Percentiles rank a stretch among this genome's conserved stretches.
These are phyloP conservation scores for Oscheius sp. DNA, from an alignment of 2,888 invertebrate species.

Conservation along the genomic window DNA sequence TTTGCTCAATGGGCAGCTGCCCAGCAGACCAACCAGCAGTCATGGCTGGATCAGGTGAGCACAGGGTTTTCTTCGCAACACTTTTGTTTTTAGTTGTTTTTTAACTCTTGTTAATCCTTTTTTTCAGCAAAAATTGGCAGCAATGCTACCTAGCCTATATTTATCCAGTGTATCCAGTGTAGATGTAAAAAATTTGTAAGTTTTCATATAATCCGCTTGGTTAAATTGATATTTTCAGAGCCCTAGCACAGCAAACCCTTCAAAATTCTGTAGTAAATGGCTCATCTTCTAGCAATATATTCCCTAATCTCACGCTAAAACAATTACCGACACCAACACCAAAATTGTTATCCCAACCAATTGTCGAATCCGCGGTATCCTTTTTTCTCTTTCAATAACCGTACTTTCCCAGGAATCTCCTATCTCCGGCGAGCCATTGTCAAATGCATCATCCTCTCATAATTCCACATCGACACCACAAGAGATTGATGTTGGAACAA, in stretches of 20 bases:
- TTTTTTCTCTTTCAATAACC: not conserved
- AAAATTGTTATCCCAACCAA: not conserved
- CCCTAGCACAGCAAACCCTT: slow-evolving; percentile 21
- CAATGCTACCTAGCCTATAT: slow-evolving; percentile 41
- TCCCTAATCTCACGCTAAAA: slow-evolving; percentile 4
- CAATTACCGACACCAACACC: not conserved
- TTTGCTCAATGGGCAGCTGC: slow-evolving; percentile 39
- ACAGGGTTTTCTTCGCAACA: not conserved
- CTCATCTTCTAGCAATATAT: slow-evolving; percentile 13
- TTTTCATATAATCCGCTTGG: not conserved
- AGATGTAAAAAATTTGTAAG: slow-evolving; percentile 32
- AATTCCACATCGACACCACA: slow-evolving; percentile 36
- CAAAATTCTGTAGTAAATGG: slow-evolving; percentile 23
- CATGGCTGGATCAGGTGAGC: slow-evolving; percentile 31
- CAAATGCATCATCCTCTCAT: slow-evolving; percentile 36
- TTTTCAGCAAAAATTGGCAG: slow-evolving; percentile 45
- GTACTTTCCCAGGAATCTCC: slow-evolving; percentile 20
- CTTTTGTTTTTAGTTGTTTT: not conserved
- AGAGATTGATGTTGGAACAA: slow-evolving; percentile 30
- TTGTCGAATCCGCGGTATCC: slow-evolving; percentile 1
- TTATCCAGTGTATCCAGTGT: slow-evolving; percentile 11
- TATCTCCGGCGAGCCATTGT: slow-evolving; percentile 12
- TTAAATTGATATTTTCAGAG: slow-evolving; percentile 6
- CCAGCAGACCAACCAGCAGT: slow-evolving; percentile 30
- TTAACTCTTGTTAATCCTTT: not conserved